Conservation (phyloP, 2,113 vertebrate genomes). For the Salvator merianae region DNA sequence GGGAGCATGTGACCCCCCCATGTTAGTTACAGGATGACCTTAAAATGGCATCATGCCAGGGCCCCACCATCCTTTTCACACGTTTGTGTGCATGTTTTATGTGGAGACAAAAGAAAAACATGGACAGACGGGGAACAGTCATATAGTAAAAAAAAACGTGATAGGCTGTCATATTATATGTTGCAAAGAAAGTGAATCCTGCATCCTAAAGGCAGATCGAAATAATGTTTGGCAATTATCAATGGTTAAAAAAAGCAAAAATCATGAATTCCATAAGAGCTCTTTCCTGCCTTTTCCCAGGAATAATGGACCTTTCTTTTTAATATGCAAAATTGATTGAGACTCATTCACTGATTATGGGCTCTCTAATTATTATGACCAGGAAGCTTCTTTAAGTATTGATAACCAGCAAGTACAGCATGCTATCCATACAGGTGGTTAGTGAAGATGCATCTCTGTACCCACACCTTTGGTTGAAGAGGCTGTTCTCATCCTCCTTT, state of each 20-base stretch:
- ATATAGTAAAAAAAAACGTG: not conserved
- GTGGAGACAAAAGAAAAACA: not conserved
- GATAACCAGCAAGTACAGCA: no score
- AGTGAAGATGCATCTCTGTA: no score
- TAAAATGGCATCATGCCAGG: not conserved
- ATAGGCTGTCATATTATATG: not conserved
- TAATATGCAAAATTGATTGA: not conserved
- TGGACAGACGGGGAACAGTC: not conserved
- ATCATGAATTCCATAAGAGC: not conserved
- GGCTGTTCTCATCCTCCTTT: no score
- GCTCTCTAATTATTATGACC: conserved; percentile 24
- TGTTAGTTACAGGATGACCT: not conserved
- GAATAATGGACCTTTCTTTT: not conserved
- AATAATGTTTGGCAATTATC: conserved; percentile 14
- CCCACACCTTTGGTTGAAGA: no score
- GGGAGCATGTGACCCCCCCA: not conserved
- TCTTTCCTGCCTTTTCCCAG: not conserved
- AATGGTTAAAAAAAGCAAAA: conserved; percentile 22
- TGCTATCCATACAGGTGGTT: no score
- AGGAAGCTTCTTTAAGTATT: no score
- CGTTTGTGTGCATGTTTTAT: not conserved
- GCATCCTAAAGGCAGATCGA: not conserved
- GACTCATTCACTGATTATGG: conserved; percentile 19
- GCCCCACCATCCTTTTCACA: not conserved
- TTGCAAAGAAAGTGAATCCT: not conserved